A percentile compares a stretch with the other conserved stretches of the same genome.
Evolutionary conservation across 2,113 vertebrate genomes (phyloP).

Genomic region (Pyrgilauda ruficollis): DNA sequence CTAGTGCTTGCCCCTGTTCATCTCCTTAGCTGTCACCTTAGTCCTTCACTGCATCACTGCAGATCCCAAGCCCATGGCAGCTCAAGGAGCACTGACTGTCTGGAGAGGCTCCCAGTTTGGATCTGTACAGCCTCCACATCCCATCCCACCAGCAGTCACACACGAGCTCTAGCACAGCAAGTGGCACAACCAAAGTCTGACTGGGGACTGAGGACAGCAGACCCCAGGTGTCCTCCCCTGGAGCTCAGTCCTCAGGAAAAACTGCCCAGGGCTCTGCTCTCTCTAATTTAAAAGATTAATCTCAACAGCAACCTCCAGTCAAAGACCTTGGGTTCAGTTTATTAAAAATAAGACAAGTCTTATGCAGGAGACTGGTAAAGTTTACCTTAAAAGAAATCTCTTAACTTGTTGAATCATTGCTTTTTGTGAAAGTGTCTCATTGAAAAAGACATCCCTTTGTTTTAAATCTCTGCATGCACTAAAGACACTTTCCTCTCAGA

Average conservation of each 20-base stretch:
- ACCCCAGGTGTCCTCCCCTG: not conserved
- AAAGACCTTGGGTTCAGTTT: not conserved
- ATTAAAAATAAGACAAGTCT: not conserved
- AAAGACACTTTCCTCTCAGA: not conserved
- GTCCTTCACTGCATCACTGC: not conserved
- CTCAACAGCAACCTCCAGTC: not conserved
- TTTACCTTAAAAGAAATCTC: not conserved
- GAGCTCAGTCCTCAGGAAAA: not conserved
- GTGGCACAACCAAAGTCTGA: not conserved
- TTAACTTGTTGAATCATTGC: not conserved
- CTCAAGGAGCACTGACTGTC: rapidly evolving
- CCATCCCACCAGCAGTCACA: not conserved
- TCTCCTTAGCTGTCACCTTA: not conserved
- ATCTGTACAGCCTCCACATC: not conserved
- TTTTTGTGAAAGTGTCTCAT: not conserved
- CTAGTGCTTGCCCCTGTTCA: not conserved
- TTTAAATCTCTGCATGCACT: not conserved
- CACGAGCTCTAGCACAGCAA: not conserved
- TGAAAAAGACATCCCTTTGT: not conserved
- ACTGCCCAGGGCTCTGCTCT: not conserved
- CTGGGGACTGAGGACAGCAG: not conserved
- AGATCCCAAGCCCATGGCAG: not conserved
- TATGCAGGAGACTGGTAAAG: not conserved
- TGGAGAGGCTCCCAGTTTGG: not conserved
- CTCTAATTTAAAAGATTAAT: not conserved